Evolutionary conservation across 2,113 vertebrate genomes (phyloP).

Genomic region (Dromas ardeola): DNA sequence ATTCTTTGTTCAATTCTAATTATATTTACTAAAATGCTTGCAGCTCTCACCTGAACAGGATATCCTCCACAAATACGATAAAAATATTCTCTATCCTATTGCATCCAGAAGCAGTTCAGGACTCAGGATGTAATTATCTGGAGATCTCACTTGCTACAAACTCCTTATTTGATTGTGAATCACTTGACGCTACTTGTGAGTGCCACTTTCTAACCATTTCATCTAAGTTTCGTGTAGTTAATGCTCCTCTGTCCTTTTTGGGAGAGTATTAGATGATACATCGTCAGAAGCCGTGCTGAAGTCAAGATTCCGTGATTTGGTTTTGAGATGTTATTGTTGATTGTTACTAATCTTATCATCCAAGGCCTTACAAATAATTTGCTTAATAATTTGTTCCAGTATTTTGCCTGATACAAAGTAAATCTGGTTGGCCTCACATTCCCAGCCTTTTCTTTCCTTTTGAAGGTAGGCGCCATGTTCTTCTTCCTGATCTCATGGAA

Average conservation of each 20-base stretch:
- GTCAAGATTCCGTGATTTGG: not conserved
- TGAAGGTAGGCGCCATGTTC: not conserved
- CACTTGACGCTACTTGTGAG: not conserved
- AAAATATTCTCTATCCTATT: not conserved
- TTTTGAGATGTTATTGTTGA: not conserved
- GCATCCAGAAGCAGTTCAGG: not conserved
- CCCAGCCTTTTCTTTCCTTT: not conserved
- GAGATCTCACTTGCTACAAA: not conserved
- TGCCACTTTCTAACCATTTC: not conserved
- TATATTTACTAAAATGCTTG: not conserved
- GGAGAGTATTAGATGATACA: not conserved
- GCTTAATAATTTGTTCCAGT: not conserved
- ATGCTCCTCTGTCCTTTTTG: not conserved
- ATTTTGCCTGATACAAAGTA: not conserved
- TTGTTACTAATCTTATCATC: not conserved
- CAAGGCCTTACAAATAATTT: not conserved
- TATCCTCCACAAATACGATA: not conserved
- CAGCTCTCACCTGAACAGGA: not conserved
- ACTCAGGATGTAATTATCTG: not conserved
- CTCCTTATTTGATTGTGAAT: not conserved
- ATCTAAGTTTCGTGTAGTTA: not conserved
- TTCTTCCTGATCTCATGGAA: not conserved
- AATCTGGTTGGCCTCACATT: not conserved
- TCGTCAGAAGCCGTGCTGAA: not conserved
- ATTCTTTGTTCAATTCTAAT: not conserved